Base-by-base conservation (phyloP, 2,797 vertebrate genomes). In the Paratrypauchen microcephalus region DNA sequence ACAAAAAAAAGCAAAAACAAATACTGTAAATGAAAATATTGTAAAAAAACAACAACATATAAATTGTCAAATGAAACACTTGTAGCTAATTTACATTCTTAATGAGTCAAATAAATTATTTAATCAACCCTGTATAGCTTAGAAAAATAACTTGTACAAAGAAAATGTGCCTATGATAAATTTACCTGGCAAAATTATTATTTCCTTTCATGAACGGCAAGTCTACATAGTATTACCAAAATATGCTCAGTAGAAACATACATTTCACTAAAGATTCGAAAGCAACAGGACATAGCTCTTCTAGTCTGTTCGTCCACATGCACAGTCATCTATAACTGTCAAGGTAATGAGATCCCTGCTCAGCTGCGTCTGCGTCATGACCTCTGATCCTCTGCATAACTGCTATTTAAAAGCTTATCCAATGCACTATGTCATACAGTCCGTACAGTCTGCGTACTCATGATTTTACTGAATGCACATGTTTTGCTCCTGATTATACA, bases 301-400 rank as follows among this genome's bases (percentile, higher is more conserved):
- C 32, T 36, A 36, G 32, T 9, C 39, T 12, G 41, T 45, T 45
- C 12, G 3, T 45, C 15, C 41, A 15, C 4, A 63, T 71, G 70
- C 71, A 64, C 65, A 78, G 80, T 78, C 78, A 81, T 74, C 82
- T 68, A 69, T 69, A 76, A 69, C 74, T 89, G 81, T 66, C 72
- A 69, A 88, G 80, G 89, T 89, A 90, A 92, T 90, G 74, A 87
- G 84, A 90, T 88, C 86, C 71, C 80, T 69, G 76, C 77, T 78
- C 79, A 79, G 39, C 69, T 81, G 32, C 67, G 65, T 66, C 71
- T 88, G 87, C 83, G 81, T 89, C 86, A 89, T 79, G 87, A 85
- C 87, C 76, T 78, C 78, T 77, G 54, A 54, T 72, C 71, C 74
- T 65, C 82, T 78, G 76, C 76, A 82, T 78, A 87, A 75, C 82